Evolutionary conservation across 2,888 invertebrate species (phyloP).

Genomic region (Caenorhabditis sp.): DNA sequence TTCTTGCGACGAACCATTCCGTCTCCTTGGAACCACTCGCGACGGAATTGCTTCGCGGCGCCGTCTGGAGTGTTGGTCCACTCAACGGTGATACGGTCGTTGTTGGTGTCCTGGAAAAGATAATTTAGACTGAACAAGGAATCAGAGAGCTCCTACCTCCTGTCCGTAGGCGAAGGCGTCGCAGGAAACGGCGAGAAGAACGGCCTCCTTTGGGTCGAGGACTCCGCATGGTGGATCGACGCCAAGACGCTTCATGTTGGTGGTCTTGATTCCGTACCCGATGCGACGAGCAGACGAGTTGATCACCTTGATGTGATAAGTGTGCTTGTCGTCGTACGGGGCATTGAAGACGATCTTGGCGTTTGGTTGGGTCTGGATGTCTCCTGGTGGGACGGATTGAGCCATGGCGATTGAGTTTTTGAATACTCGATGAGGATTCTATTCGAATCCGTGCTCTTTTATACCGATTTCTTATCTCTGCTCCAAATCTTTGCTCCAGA

Average conservation of each 20-base stretch:
- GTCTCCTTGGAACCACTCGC: constrained; percentile 77
- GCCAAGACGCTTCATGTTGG: constrained; percentile 49
- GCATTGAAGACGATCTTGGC: constrained; percentile 27
- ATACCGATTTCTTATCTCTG: too few relatives aligned
- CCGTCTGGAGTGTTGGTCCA: constrained; percentile 75
- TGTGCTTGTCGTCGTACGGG: constrained; percentile 26
- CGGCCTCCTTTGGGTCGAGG: constrained; percentile 24
- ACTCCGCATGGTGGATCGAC: constrained; percentile 47
- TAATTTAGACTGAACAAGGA: too few relatives aligned
- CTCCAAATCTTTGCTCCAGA: too few relatives aligned
- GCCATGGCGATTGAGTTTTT: constrained; percentile 60
- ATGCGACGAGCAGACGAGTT: constrained; percentile 49
- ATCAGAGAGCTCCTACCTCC: neutral
- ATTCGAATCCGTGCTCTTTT: too few relatives aligned
- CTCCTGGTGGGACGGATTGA: constrained; percentile 74
- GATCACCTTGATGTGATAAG: constrained; percentile 47
- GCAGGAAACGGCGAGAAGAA: constrained; percentile 26
- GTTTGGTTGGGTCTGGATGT: constrained; percentile 17
- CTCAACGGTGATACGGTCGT: constrained; percentile 75
- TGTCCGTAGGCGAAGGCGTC: constrained; percentile 23
- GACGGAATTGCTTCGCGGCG: constrained; percentile 73
- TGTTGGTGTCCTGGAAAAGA: constrained; percentile 67
- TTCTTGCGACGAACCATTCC: constrained; percentile 75
- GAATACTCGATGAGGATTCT: too few relatives aligned
- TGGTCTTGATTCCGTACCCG: constrained; percentile 53